Base-by-base conservation (phyloP, 2,113 vertebrate genomes). In the Acanthisitta chloris region DNA sequence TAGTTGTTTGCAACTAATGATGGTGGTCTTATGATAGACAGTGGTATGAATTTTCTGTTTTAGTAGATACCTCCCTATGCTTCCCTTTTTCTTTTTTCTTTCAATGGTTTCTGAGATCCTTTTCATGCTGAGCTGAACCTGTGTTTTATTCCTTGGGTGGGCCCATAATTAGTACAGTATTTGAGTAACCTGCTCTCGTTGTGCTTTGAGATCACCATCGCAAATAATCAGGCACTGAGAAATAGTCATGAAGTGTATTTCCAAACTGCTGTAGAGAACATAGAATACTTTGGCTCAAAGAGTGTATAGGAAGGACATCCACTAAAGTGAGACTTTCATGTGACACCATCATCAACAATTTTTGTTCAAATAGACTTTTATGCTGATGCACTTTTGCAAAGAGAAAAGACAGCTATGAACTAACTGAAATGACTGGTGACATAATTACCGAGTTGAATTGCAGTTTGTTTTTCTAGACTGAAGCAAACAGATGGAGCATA, bases 401-500 rank as follows among this genome's bases (percentile, higher is more conserved):
- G 45, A 90, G 24, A 87, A 77, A 79, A 67, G 21, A 59, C 7
- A 79, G 4, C 29, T 71, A 20, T 42, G 24, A 95, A 52, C 17
- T 90, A 80, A 87, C 7, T 76, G 31, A 82, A 92, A 67, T 58
- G 21, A 86, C 51, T 87, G 33, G 72, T 85, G 43, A 18, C 36
- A 58, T 38, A 93, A 95, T 95, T 94, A 89, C 40, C 77, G 24
- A 89, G 36, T 11, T 81, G 45, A 96, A 72, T 93, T 92, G 84
- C 70, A 84, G n/a, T 71, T 66, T 82, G 40, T 28, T 94, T 74
- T 90, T 36, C 92, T 62, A 54, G 51, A 59, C 42, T 54, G 64
- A 81, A 59, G 49, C 20, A 67, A 96, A 91, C 91, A 97, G 91
- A 90, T 95, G 94, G 66, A 42, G 85, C 48, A 72, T 64, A 91